These are phyloP conservation scores for Macrostomum cliftonense DNA, from an alignment of 2,888 invertebrate species.

Conservation along the genomic window DNA sequence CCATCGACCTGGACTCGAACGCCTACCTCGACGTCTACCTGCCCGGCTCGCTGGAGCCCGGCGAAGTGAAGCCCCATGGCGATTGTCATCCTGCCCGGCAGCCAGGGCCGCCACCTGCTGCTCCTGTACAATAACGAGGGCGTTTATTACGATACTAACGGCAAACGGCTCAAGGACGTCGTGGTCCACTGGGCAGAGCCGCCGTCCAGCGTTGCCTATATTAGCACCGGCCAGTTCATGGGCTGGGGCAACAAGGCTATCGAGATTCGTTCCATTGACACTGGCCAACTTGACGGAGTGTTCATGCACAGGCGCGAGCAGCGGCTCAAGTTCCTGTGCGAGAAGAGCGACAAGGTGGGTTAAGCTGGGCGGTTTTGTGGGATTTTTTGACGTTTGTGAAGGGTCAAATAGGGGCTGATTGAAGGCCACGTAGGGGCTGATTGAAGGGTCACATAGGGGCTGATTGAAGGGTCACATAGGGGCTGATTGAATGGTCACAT, in stretches of 20 bases:
- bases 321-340: constrained; percentile 96
- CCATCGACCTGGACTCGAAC: constrained; percentile 94
- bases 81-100: constrained; percentile 94
- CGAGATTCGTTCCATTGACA: constrained; percentile 95
- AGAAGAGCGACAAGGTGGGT: constrained; percentile 84
- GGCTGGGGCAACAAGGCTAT: constrained; percentile 99
- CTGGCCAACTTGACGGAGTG: constrained; percentile 95
- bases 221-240: constrained; percentile 98
- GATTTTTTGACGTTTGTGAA: no score
- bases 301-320: constrained; percentile 99
- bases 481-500: no score
- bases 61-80: constrained; percentile 85
- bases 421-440: no score
- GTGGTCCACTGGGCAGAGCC: constrained; percentile 92
- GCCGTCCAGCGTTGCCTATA: constrained; percentile 63
- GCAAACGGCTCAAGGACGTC: constrained; percentile 61
- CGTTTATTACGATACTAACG: constrained; percentile 95
- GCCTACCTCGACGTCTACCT: constrained; percentile 97
- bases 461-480: no score
- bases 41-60: constrained; percentile 55
- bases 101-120: constrained; percentile 89
- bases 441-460: no score
- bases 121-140: constrained; percentile 98
- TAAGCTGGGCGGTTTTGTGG: no score
- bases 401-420: no score